Base-by-base conservation (phyloP, 2,888 invertebrate genomes). In the Disparrhopalites patrizii region DNA sequence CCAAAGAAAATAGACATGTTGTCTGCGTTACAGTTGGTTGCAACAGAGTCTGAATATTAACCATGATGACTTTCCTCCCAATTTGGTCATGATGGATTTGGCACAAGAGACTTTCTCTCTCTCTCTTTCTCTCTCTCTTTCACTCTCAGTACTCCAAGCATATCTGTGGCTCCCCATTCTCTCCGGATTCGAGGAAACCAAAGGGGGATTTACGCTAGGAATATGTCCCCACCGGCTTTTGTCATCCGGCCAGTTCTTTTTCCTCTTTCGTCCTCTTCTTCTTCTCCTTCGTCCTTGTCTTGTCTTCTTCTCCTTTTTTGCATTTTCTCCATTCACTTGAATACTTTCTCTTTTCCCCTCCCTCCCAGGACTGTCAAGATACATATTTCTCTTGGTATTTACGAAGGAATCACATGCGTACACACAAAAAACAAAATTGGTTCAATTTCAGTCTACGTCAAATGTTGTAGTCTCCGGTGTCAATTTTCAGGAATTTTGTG, bases 1-100 rank as follows among this genome's bases (percentile, higher is more conserved):
- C 58, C 52, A 54, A 65, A 65, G 65, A 65, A 65, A 60, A 65
- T 60, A 65, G 65, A 52, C 51, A 60, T 58, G 65, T 40, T 65
- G 58, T 58, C 15, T 52, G 27, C 27, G 4, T 27, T 3, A 23
- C 27, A 28, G 25, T 20, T 50, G 50, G 38, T 58, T 33, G 40
- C 15, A 60, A 65, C 65, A 40, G 54, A 58, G 57, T 60, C 43
- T 60, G 65, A 54, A 65, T 65, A 65, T 65, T 60, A 65, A 65
- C 65, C 43, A 47, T 60, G 43, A 55, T 52, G 52, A 60, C 50
- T 60, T 54, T 43, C 52, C 54, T 60, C 43, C 43, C 60, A 54
- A 65, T 65, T 60, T 38, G 33, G 23, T n/a, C 40, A 60, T 65
- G 60, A 65, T 60, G 60, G 65, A 65, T 65, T 65, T 54, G 51